Base-by-base conservation (phyloP, 2,113 vertebrate genomes). In the Bujurquina vittata region DNA sequence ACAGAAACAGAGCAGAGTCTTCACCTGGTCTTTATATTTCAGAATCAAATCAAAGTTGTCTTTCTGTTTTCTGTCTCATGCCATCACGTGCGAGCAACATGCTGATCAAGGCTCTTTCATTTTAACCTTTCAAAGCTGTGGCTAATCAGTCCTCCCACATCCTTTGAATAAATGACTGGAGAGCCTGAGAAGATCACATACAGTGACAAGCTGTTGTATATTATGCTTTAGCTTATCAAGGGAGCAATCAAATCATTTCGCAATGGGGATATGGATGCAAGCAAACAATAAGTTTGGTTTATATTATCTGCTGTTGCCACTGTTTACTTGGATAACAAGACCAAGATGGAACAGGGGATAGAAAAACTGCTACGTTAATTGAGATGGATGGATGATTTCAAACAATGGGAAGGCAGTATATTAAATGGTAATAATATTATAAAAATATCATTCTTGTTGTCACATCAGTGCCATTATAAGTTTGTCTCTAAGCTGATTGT, bases 241-340 rank as follows among this genome's bases (percentile, higher is more conserved):
- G 72, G 23, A 88, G 12, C 49, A 57, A 58, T 86, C 43, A 75
- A 63, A 33, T 82, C 26, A 31, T 73, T 77, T 84, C 46, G 82
- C 78, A 40, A 76, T 29, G 43, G 55, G 40, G 37, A 83, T 59
- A 12, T 17, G 43, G 43, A 85, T 61, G 20, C 80, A 88, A 86
- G 67, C 33, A 80, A 86, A 84, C 26, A 83, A 22, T 58, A 58
- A 7, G 7, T 33, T 81, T 55, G 29, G 35, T 72, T 84, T 78
- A 37, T 88, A 67, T 65, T 83, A 76, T 67, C 15, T 18, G 8
- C 31, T 77, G 54, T 31, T 7, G 26, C 75, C 40, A 52, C 65
- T 61, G 76, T 63, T 84, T 82, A 33, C 57, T 77, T 29, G 17
- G 58, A 87, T 52, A 85, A 81, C n/a, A 54, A 52, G 20, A 79